Evolutionary conservation across 2,113 vertebrate genomes (phyloP), one percentile per base, ranked within the genome.

Genomic region (Cyanoderma ruficeps): DNA sequence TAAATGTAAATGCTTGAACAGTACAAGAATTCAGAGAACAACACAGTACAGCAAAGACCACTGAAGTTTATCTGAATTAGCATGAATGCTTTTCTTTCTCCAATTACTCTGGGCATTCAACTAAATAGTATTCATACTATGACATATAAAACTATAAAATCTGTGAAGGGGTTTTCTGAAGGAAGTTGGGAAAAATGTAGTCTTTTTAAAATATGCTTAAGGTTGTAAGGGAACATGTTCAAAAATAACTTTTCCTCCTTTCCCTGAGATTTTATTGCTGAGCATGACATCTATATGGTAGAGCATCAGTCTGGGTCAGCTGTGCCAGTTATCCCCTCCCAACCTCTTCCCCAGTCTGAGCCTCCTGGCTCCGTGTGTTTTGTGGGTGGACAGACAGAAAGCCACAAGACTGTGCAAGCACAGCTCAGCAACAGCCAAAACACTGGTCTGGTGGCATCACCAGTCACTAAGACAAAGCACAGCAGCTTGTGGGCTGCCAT

Each of bases 1-100:
- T 89, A 95, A 91, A 96, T 85, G 67, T 72, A 92, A 94, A 96
- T 60, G 74, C 80, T 47, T 88, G 69, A 96, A 87, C 44, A 88
- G 75, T 31, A 30, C 35, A 84, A 94, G 89, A 96, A 95, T 86
- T 83, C 83, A 74, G 83, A 89, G 81, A 84, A 96, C 47, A 91
- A 86, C 74, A 92, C 59, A 74, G 10, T 68, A 89, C 21, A 85
- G n/a, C 25, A 72, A 96, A 89, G 70, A 90, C 44, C 67, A 87
- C 55, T 87, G 71, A 97, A 95, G 82, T 97, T 97, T 94, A 97
- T 65, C 83, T 95, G 89, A 95, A 97, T 87, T 89, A 96, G 84
- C 60, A 95, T 42, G 78, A 96, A 92, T 83, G 72, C 39, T 69
- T 91, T 96, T 92, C 42, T 90, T 96, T 68, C 55, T 50, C 67